These are phyloP conservation scores for Glaucomys volans DNA, from an alignment of 2,113 vertebrate species.

Conservation along the genomic window DNA sequence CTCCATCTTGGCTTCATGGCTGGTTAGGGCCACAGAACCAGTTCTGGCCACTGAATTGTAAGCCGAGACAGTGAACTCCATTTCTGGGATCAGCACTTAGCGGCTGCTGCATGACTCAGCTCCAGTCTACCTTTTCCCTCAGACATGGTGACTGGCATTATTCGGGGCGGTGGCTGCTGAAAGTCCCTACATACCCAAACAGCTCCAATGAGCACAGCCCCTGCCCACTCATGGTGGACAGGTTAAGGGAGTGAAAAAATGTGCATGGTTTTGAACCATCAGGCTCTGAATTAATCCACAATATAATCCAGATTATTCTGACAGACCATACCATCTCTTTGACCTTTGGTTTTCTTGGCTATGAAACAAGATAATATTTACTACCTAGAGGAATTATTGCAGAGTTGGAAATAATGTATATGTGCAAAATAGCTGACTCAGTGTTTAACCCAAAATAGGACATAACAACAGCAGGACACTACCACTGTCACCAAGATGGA, in stretches of 20 bases:
- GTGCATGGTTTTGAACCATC: not conserved
- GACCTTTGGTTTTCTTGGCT: not conserved
- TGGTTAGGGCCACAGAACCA: not conserved
- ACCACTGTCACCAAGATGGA: not conserved
- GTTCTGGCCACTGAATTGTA: not conserved
- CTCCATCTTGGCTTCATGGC: no score
- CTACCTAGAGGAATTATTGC: not conserved
- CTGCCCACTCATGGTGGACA: not conserved
- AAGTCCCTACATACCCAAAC: not conserved
- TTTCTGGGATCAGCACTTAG: not conserved
- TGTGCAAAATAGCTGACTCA: not conserved
- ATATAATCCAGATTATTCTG: not conserved
- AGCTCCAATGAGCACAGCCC: not conserved
- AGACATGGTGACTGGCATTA: not conserved
- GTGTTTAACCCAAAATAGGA: not conserved
- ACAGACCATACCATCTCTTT: not conserved
- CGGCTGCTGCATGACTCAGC: not conserved
- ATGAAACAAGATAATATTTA: not conserved
- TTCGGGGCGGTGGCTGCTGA: not conserved
- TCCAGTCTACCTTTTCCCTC: not conserved
- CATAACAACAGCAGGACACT: rapidly evolving
- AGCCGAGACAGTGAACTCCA: not conserved
- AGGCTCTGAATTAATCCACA: not conserved
- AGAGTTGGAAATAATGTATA: not conserved
- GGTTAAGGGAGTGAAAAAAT: not conserved